Evolutionary conservation across 1,140 invertebrate genomes (phyloP).

Genomic region (Euschistus heros): DNA sequence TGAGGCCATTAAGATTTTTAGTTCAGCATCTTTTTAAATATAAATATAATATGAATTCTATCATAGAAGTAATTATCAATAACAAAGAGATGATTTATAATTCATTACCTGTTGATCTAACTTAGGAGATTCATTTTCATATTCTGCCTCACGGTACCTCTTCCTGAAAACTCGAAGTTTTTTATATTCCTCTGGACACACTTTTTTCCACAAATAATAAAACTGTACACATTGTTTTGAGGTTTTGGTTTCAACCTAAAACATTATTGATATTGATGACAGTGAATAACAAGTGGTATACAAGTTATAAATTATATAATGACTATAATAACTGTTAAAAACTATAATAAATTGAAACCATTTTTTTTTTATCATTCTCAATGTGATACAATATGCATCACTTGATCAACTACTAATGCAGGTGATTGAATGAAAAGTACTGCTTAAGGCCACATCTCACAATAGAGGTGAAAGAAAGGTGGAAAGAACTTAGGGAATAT

Average conservation of each 20-base stretch:
- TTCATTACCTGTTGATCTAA: constrained; percentile 30
- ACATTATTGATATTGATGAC: constrained; percentile 21
- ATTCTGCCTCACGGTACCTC: constrained; percentile 32
- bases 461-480: too few species aligned
- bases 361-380: too few species aligned
- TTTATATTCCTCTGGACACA: constrained; percentile 76
- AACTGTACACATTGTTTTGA: constrained; percentile 93
- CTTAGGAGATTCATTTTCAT: constrained; percentile 35
- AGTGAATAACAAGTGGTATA: background rate
- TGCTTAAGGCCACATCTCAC: too few species aligned
- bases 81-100: background rate
- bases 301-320: too few species aligned
- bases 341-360: too few species aligned
- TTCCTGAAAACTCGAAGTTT: constrained; percentile 44
- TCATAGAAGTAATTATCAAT: too few species aligned
- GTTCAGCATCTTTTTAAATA: background rate
- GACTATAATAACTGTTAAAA: too few species aligned
- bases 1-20: too few species aligned
- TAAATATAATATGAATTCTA: background rate
- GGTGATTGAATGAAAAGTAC: too few species aligned
- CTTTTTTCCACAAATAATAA: constrained; percentile 98
- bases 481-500: too few species aligned
- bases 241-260: constrained; percentile 71
- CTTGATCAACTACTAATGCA: too few species aligned
- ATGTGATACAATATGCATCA: too few species aligned